phyloP scores from a whole-genome alignment of 1,140 invertebrate genomes.

The Lasioglossum baleicum region DNA sequence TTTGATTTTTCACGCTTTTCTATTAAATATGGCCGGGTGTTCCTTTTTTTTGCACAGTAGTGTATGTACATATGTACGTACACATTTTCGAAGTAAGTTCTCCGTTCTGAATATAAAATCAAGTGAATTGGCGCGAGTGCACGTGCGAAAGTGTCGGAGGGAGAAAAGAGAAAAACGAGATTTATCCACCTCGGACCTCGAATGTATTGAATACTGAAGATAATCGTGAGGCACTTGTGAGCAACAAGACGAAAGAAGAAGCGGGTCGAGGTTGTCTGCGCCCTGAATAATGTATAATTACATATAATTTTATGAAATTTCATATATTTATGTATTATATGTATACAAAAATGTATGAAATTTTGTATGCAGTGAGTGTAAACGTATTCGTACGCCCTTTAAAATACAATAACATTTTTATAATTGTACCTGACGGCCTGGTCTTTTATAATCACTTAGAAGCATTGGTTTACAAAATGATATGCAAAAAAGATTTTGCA shows the following conservation, averaged over 20 bases:
- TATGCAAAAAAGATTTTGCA: too few species aligned
- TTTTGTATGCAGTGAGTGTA: too few species aligned
- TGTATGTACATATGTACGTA: too few species aligned
- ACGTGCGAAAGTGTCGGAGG: background rate
- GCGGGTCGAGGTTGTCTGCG: conserved; percentile 59
- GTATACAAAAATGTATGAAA: too few species aligned
- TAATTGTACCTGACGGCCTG: too few species aligned
- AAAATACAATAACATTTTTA: too few species aligned
- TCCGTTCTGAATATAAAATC: background rate
- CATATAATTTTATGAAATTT: conserved; percentile 28
- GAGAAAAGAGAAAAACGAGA: background rate
- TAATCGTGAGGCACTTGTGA: conserved; percentile 12
- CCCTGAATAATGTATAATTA: conserved; percentile 45
- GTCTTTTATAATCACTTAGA: too few species aligned
- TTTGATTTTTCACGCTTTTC: too few species aligned
- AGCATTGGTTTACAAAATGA: too few species aligned
- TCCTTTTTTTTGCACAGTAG: too few species aligned
- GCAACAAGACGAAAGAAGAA: conserved; percentile 53
- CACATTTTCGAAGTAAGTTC: background rate
- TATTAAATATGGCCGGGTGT: too few species aligned
- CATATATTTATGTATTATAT: background rate
- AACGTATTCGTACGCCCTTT: too few species aligned
- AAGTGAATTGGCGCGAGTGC: background rate
- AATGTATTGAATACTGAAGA: conserved; percentile 13
- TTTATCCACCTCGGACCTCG: background rate